These are phyloP conservation scores for Ceryle rudis DNA, from an alignment of 2,797 vertebrate species.

Conservation along the genomic window DNA sequence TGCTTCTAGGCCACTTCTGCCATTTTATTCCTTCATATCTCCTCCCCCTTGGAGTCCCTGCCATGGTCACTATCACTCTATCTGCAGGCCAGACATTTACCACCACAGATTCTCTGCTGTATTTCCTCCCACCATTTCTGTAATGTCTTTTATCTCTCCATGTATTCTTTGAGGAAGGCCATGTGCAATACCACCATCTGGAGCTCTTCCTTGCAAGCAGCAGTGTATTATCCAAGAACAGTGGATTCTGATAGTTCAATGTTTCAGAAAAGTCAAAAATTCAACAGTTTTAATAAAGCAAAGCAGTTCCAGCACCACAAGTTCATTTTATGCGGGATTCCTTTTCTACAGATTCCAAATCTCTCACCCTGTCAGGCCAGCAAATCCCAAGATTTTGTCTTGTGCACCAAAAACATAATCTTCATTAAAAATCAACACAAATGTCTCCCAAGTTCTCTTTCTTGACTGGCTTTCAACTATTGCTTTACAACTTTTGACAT, in stretches of 20 bases:
- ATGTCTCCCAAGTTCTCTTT: neutral
- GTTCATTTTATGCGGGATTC: neutral
- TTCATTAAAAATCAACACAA: neutral
- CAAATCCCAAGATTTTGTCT: neutral
- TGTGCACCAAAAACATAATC: neutral
- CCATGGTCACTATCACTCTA: neutral
- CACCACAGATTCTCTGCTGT: neutral
- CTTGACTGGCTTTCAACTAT: neutral
- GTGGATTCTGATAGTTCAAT: neutral
- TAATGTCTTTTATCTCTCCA: neutral
- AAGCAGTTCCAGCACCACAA: neutral
- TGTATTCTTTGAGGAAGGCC: neutral
- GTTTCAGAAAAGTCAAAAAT: neutral
- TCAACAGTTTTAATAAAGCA: neutral
- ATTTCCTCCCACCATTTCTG: neutral
- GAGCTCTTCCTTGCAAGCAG: neutral
- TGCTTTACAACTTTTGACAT: neutral
- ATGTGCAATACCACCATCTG: neutral
- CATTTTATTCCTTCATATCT: neutral
- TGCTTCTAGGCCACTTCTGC: neutral
- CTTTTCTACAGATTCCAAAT: neutral
- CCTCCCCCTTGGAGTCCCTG: neutral
- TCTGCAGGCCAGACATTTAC: neutral
- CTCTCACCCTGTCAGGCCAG: neutral
- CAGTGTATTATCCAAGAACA: neutral